Percentiles rank a stretch among this genome's conserved stretches.
Evolutionary conservation across 2,797 vertebrate genomes (phyloP).

Genomic region (Poeciliopsis infans): DNA sequence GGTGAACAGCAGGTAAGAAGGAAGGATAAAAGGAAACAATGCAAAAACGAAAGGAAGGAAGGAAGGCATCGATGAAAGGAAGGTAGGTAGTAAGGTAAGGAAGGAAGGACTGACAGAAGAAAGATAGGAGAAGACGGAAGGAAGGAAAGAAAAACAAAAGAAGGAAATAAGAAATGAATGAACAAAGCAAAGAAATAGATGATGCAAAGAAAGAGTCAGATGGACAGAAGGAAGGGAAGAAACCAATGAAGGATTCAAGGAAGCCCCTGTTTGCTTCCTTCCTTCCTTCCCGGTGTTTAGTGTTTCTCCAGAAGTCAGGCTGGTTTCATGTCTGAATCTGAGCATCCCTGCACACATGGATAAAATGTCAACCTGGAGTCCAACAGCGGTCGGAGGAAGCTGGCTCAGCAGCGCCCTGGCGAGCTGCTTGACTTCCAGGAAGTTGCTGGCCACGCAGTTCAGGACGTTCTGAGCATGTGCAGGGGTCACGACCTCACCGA

Average conservation of each 20-base stretch:
- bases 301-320: too few species aligned
- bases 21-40: neutral
- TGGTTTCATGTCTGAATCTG: too few species aligned
- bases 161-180: neutral
- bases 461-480: constrained; percentile 84
- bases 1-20: neutral
- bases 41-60: too few species aligned
- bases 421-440: constrained; percentile 92
- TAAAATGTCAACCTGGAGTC: constrained; percentile 81
- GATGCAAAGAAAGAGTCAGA: neutral
- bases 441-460: constrained; percentile 90
- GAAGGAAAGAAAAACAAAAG: neutral
- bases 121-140: neutral
- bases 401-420: constrained; percentile 86
- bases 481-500: constrained; percentile 83
- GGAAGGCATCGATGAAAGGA: too few species aligned
- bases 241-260: neutral
- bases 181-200: neutral
- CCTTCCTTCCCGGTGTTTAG: neutral
- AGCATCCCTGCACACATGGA: too few species aligned
- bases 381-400: constrained; percentile 79
- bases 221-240: neutral
- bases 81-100: too few species aligned
- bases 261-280: too few species aligned
- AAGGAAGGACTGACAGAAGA: neutral